Evolutionary conservation across 1,140 invertebrate species (phyloP).

Genomic region (Notospermus geniculatus): DNA sequence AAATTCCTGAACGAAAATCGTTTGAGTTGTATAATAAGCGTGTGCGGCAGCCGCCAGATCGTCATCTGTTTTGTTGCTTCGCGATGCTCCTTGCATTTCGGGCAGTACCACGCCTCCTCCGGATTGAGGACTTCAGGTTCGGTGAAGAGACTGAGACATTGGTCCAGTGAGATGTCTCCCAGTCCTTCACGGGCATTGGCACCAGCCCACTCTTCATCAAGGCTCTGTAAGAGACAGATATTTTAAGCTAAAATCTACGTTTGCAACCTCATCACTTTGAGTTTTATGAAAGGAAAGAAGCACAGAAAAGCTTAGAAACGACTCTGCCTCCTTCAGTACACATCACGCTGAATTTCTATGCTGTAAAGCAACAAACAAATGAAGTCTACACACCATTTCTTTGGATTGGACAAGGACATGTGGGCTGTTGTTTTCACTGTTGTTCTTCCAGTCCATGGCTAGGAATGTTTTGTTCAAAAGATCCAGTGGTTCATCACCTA

Average conservation of each 20-base stretch:
- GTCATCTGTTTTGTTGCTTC: slow-evolving; percentile 55
- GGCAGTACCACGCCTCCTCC: slow-evolving; percentile 61
- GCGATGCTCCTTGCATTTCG: slow-evolving; percentile 50
- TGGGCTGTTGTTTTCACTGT: slow-evolving; percentile 41
- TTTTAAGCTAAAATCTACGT: no score
- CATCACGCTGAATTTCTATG: no score
- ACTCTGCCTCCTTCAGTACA: no score
- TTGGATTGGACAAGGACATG: slow-evolving; percentile 55
- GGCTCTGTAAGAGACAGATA: no score
- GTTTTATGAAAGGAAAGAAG: no score
- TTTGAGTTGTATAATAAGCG: slow-evolving; percentile 54
- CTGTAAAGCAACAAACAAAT: no score
- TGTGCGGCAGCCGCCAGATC: slow-evolving; percentile 52
- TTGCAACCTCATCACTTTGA: no score
- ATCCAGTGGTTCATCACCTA: slow-evolving; percentile 54
- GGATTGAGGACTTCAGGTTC: slow-evolving; percentile 60
- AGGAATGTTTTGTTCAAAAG: slow-evolving; percentile 42
- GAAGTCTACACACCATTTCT: slow-evolving; percentile 41
- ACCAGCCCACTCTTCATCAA: no score
- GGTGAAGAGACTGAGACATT: slow-evolving; percentile 60
- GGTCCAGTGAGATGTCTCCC: slow-evolving; percentile 52
- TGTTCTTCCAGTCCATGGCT: slow-evolving; percentile 59
- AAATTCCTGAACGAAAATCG: slow-evolving; percentile 52
- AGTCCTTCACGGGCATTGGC: slow-evolving; percentile 18
- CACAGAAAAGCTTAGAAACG: no score